Conservation (phyloP, 1,140 invertebrate genomes). For the Pentalonia nigronervosa region DNA sequence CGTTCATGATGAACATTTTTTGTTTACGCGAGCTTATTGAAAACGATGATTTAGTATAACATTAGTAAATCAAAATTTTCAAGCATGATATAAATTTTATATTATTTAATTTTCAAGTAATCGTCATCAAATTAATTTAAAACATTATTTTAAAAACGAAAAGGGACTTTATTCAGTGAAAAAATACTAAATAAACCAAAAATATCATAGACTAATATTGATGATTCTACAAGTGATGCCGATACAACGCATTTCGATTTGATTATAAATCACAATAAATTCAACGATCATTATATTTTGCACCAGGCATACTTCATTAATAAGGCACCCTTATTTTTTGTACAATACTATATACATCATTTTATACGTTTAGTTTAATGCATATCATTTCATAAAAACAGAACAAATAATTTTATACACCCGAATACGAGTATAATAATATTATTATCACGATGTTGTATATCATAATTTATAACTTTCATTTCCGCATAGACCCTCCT, state of each 20-base stretch:
- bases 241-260: too few species aligned
- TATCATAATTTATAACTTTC: conserved; percentile 35
- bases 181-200: not conserved
- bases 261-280: not conserved
- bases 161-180: not conserved
- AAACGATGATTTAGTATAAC: not conserved
- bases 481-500: not conserved
- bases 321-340: not conserved
- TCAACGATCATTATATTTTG: not conserved
- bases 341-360: not conserved
- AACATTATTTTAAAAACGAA: not conserved
- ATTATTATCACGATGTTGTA: not conserved
- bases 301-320: not conserved
- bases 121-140: not conserved
- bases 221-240: not conserved
- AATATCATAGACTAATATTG: not conserved
- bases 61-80: not conserved
- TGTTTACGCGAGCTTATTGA: not conserved
- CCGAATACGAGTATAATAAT: not conserved
- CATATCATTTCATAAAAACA: not conserved
- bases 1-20: not conserved
- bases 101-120: not conserved
- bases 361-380: not conserved
- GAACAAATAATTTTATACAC: not conserved
- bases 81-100: not conserved